Base-by-base conservation (phyloP, 2,797 vertebrate genomes). In the Chelonia mydas region DNA sequence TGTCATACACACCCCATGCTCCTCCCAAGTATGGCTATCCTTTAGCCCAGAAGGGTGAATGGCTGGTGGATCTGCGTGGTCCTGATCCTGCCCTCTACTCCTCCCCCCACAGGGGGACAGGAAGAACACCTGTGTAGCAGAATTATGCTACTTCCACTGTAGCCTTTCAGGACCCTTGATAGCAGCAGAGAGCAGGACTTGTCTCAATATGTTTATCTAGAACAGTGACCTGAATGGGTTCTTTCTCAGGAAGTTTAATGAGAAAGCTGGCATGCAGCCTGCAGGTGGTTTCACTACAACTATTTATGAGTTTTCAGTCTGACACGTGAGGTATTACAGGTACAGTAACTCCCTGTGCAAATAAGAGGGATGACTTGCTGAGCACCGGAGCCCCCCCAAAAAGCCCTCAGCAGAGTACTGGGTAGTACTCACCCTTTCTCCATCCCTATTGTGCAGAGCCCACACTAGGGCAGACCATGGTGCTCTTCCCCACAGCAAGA, bases 281-380 rank as follows among this genome's bases (percentile, higher is more conserved):
- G 41, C 0, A 0, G 37, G 41, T 68, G 19, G 86, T 84, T 49
- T 33, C 83, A 84, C 57, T 31, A n/a, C 53, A 87, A 88, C 54
- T n/a, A 91, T 45, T 21, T 86, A 45, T 41, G 53, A 85, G 47
- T n/a, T 4, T 17, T 31, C 81, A n/a, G 3, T 47, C 45, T 0
- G 0, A 33, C 16, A n/a, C 13, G 25, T 16, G 65, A 55, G n/a
- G 31, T 23, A 83, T 33, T 78, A 4, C 25, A 25, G 65, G 7
- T 92, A 77, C 85, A 93, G 87, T 33, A 92, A 16, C 93, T 91
- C 90, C 49, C 8, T 2, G 2, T 49, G 28, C 83, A 92, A 95
- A 96, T 83, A 57, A 92, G 16, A 65, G 59, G 50, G 28, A 51
- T 11, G 83, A 89, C 37, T 16, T 45, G 50, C 10, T 91, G 47